A percentile compares a stretch with the other conserved stretches of the same genome.
phyloP scores from a whole-genome alignment of 2,113 vertebrate species.

The Myotis lucifugus region DNA sequence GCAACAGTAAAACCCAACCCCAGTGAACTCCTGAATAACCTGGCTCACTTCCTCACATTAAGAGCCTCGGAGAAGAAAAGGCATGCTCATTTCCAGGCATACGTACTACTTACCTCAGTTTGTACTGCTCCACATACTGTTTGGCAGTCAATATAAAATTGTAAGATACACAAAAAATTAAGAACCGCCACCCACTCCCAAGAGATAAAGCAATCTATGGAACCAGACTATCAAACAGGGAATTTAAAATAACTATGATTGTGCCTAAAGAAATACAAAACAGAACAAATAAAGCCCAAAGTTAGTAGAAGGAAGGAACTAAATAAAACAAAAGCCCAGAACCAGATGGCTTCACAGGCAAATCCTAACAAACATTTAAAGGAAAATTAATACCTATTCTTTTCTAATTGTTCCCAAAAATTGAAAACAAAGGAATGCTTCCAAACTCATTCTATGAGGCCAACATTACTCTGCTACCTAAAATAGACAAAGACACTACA shows the following conservation, averaged over 20 bases:
- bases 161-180: background rate
- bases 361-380: background rate
- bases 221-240: background rate
- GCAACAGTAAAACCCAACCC: slow-evolving; percentile 6
- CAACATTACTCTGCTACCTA: background rate
- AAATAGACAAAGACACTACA: background rate
- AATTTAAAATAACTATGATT: background rate
- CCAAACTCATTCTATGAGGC: background rate
- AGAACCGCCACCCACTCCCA: background rate
- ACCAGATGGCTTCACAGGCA: background rate
- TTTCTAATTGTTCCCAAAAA: background rate
- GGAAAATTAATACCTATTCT: background rate
- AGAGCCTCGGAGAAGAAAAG: background rate
- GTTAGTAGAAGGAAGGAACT: background rate
- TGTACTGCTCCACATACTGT: background rate
- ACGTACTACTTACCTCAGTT: background rate
- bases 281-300: background rate
- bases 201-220: background rate
- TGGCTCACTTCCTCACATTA: background rate
- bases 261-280: background rate
- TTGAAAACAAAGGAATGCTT: background rate
- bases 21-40: background rate
- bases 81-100: background rate
- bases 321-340: background rate
- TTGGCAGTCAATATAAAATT: background rate